Base-by-base conservation (phyloP, 2,113 vertebrate genomes). In the Catagonus wagneri region DNA sequence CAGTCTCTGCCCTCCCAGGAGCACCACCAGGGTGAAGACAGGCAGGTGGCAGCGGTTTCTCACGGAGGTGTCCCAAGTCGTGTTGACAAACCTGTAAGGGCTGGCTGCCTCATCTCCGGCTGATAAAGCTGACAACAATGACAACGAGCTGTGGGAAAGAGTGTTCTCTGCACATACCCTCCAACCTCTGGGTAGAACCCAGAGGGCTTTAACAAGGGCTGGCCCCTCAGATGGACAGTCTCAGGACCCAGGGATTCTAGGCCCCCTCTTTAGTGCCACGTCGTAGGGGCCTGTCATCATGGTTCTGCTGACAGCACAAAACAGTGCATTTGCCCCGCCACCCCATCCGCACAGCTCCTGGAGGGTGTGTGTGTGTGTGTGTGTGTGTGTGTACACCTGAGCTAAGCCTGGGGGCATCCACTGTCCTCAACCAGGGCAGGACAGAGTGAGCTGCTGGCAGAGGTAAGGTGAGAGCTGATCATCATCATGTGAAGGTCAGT, bases 41-140 rank as follows among this genome's bases (percentile, higher is more conserved):
- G 81, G 66, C 39, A 44, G 65, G 83, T n/a, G 23, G 75, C 78
- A 80, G 60, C 76, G 22, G 50, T 61, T 66, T 76, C 92, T 93
- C 56, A 23, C 9, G 12, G 76, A 29, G 6, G 19, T 44, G 71
- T 80, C 95, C 32, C 0, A 0, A 34, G 56, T 61, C 52, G 16
- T 84, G 34, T n/a, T 10, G 83, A 90, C 39, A 95, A 72, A 60
- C 34, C 56, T 65, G 66, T 69, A 85, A 85, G 83, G 83, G 63
- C 19, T 29, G 52, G 32, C 50, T 95, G 87, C 88, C 52, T 36
- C 88, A 89, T 32, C 25, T 61, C 23, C 58, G 56, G 84, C 76
- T 92, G 84, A 71, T 63, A 92, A 93, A 71, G 23, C 6, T 23
- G 60, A 80, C 32, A 65, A 68, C 65, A 58, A n/a, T 8, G 36